A percentile compares a stretch with the other conserved stretches of the same genome.
Conservation (phyloP, 2,797 vertebrate species). For the Agapornis canus region DNA sequence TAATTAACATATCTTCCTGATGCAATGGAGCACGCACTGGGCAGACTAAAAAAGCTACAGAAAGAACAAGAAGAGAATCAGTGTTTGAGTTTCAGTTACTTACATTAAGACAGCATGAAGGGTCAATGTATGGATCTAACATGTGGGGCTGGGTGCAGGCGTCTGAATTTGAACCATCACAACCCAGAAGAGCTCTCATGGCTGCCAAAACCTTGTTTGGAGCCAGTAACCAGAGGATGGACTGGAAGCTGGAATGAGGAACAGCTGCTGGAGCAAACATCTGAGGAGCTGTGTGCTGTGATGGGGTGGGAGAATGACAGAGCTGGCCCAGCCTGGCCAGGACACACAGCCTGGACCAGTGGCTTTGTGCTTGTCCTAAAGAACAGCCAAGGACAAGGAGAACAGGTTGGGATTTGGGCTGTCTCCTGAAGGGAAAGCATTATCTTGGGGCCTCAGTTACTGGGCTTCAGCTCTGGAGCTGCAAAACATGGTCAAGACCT, state of each 20-base stretch:
- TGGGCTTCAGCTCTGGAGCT: rapidly evolving
- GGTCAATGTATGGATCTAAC: background rate
- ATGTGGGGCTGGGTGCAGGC: rapidly evolving
- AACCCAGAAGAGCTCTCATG: background rate
- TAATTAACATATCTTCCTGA: constrained; percentile 89
- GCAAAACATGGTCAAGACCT: rapidly evolving
- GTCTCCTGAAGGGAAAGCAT: background rate
- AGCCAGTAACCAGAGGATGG: background rate
- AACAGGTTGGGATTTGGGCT: background rate
- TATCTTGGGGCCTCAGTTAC: background rate
- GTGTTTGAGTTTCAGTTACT: constrained; percentile 18
- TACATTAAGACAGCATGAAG: background rate
- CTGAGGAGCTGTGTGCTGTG: background rate
- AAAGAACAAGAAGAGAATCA: constrained; percentile 72
- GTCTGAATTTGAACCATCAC: background rate
- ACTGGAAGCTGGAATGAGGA: background rate
- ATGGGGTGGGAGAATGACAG: background rate
- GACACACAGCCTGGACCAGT: rapidly evolving
- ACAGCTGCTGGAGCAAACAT: background rate
- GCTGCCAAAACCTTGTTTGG: background rate
- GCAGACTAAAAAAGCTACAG: constrained; percentile 90
- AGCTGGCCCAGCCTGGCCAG: background rate
- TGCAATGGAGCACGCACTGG: constrained; percentile 86
- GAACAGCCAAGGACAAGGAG: background rate
- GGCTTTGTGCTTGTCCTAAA: background rate